A percentile compares a stretch with the other conserved stretches of the same genome.
Conservation (phyloP, 64 coral and sea anemone genomes). For the Pocillopora damicornis region DNA sequence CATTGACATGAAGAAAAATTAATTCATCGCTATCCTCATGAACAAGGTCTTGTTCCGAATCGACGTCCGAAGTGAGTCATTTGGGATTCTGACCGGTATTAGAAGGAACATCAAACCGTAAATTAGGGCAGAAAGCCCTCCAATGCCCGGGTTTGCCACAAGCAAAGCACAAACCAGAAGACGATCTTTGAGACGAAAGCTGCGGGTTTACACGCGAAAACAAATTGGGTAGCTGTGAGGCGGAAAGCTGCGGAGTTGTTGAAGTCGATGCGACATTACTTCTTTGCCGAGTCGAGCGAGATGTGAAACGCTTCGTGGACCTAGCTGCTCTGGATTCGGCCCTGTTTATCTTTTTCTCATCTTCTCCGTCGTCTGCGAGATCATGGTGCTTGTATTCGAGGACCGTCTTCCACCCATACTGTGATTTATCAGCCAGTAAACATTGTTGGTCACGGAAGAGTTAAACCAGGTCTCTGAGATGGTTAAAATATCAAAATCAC, state of each 20-base stretch:
- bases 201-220: neutral
- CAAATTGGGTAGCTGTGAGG: slow-evolving; percentile 11
- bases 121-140: neutral
- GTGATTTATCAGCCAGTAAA: slow-evolving; percentile 26
- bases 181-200: neutral
- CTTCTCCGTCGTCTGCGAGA: slow-evolving; percentile 14
- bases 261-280: neutral
- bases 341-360: slow-evolving; percentile 36
- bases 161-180: neutral
- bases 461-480: too few species aligned
- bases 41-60: too few species aligned
- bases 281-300: slow-evolving; percentile 12
- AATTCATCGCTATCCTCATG: slow-evolving; percentile 2
- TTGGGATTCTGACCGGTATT: slow-evolving; percentile 13
- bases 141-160: slow-evolving; percentile 6
- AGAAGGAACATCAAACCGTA: neutral
- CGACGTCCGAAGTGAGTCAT: slow-evolving; percentile 8
- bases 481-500: too few species aligned
- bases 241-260: neutral
- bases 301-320: slow-evolving; percentile 1
- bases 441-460: too few species aligned
- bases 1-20: neutral
- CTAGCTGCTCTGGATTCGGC: slow-evolving; percentile 24
- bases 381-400: slow-evolving; percentile 46
- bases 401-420: too few species aligned